A percentile compares a stretch with the other conserved stretches of the same genome.
Evolutionary conservation across 2,797 vertebrate species (phyloP).

Genomic region (Pseudochromis fuscus): DNA sequence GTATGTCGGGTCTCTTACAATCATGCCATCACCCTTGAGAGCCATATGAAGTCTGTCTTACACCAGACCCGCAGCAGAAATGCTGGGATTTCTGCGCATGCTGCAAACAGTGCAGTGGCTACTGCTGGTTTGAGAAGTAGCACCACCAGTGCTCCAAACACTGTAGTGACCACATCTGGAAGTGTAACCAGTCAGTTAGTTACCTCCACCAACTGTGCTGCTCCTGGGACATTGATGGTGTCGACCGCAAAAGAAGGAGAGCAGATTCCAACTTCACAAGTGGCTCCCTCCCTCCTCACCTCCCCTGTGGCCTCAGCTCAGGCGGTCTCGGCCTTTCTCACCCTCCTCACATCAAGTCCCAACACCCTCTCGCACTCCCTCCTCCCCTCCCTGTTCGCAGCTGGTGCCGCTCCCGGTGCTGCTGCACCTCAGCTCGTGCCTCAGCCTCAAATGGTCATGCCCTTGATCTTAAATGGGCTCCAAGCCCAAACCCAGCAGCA

Average conservation of each 20-base stretch:
- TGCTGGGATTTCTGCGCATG: conserved; percentile 82
- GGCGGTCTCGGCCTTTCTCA: conserved; percentile 87
- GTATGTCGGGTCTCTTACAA: conserved; percentile 94
- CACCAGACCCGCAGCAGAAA: conserved; percentile 92
- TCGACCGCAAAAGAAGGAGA: conserved; percentile 82
- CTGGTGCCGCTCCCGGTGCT: conserved; percentile 74
- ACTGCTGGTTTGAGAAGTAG: conserved; percentile 62
- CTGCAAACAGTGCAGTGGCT: conserved; percentile 68
- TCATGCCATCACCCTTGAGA: conserved; percentile 94
- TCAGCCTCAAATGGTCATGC: conserved; percentile 88
- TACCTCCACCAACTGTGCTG: conserved; percentile 75
- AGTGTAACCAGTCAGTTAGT: conserved; percentile 73
- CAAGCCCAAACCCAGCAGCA: conserved; percentile 83
- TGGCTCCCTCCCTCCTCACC: conserved; percentile 83
- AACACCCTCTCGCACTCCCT: conserved; percentile 83
- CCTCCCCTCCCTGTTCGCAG: conserved; percentile 82
- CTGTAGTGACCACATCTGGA: conserved; percentile 67
- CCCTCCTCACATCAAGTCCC: conserved; percentile 85
- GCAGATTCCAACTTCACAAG: conserved; percentile 78
- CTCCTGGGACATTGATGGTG: conserved; percentile 77
- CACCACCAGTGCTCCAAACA: conserved; percentile 62
- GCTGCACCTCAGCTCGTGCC: conserved; percentile 83
- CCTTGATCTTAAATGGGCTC: conserved; percentile 85
- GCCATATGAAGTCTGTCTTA: conserved; percentile 90
- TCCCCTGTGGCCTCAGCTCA: conserved; percentile 87